Conservation (phyloP, 1,140 invertebrate species). For the Octopus bimaculoides region DNA sequence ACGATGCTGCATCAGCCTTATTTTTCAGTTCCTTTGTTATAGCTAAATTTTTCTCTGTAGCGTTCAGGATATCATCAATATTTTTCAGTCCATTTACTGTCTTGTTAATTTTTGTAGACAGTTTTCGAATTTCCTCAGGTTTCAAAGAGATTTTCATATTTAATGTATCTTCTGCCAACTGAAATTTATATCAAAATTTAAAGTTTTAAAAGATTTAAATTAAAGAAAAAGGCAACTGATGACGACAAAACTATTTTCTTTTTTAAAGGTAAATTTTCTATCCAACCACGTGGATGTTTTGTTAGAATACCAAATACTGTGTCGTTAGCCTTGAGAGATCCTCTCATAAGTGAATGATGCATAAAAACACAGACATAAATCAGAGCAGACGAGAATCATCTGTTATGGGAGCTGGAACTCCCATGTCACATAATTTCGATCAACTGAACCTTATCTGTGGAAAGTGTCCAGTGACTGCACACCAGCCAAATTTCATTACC, state of each 20-base stretch:
- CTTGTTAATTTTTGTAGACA: constrained; percentile 80
- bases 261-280: too few relatives aligned
- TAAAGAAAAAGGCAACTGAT: background rate
- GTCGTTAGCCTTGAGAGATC: too few relatives aligned
- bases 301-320: too few relatives aligned
- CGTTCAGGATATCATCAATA: constrained; percentile 84
- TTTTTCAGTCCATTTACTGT: constrained; percentile 83
- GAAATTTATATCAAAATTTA: constrained; percentile 1
- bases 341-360: too few relatives aligned
- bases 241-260: background rate
- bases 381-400: too few relatives aligned
- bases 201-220: background rate
- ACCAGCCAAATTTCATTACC: too few relatives aligned
- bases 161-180: constrained; percentile 60
- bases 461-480: too few relatives aligned
- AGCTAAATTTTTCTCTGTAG: constrained; percentile 75
- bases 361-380: too few relatives aligned
- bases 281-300: background rate
- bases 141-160: constrained; percentile 69
- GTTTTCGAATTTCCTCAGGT: constrained; percentile 79
- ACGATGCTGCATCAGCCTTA: constrained; percentile 75
- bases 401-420: too few relatives aligned
- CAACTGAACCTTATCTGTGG: too few relatives aligned
- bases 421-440: too few relatives aligned
- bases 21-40: constrained; percentile 73